phyloP scores from a whole-genome alignment of 2,888 invertebrate genomes.

The Ennomos quercinarius region DNA sequence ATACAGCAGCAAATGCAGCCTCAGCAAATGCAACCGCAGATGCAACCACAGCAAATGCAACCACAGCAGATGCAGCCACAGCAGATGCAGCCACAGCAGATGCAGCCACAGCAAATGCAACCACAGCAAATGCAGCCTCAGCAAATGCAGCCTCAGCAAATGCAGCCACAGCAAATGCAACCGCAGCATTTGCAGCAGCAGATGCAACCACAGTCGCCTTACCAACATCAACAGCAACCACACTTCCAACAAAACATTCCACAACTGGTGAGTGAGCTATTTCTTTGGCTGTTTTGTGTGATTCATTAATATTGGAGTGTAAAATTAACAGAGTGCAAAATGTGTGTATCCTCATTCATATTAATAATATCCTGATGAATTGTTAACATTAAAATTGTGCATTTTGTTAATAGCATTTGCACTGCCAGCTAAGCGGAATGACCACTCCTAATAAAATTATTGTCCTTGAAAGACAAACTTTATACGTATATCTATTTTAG shows the following conservation, averaged over 20 bases:
- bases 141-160: conserved; percentile 52
- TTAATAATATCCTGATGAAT: not conserved
- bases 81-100: conserved; percentile 58
- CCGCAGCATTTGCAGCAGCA: conserved; percentile 62
- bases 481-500: not conserved
- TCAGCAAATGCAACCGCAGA: conserved; percentile 51
- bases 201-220: conserved; percentile 54
- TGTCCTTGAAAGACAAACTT: too few species aligned
- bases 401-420: conserved; percentile 4
- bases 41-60: conserved; percentile 75
- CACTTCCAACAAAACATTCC: conserved; percentile 81
- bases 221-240: conserved; percentile 77
- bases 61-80: conserved; percentile 60
- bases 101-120: conserved; percentile 67
- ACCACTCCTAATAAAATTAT: too few species aligned
- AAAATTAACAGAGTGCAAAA: conserved; percentile 9
- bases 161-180: conserved; percentile 85
- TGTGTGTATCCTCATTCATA: not conserved
- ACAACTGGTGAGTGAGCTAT: conserved; percentile 75
- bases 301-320: conserved; percentile 4
- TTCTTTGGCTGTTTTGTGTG: conserved; percentile 14
- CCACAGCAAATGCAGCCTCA: conserved; percentile 49
- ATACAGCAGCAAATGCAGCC: conserved; percentile 82
- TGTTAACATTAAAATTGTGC: not conserved
- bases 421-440: not conserved